phyloP scores from a whole-genome alignment of 2,888 invertebrate genomes.

The Rotaria socialis region DNA sequence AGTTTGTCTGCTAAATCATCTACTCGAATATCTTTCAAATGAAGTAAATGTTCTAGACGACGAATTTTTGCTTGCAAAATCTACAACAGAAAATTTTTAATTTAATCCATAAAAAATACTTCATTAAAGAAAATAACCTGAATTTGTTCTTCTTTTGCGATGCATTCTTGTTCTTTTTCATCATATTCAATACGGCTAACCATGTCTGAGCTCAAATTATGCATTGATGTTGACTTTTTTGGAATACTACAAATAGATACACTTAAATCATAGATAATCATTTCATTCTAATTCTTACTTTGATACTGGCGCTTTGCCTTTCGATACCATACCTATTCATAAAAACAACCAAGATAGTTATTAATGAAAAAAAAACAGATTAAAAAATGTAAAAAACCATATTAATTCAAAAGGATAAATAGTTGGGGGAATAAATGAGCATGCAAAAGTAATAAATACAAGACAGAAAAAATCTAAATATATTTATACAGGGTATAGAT shows the following conservation, averaged over 20 bases:
- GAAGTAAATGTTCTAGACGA: constrained; percentile 45
- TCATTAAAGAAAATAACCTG: background rate
- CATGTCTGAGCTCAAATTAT: background rate
- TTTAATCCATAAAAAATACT: background rate
- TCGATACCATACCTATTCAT: background rate
- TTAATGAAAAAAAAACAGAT: background rate
- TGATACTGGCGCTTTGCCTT: background rate
- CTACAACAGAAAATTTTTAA: background rate
- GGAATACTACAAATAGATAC: background rate
- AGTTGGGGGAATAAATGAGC: background rate
- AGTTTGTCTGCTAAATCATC: constrained; percentile 43
- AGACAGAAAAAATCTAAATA: background rate
- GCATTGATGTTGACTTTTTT: constrained; percentile 26
- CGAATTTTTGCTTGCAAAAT: constrained; percentile 45
- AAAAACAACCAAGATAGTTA: background rate
- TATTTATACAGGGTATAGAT: too few relatives aligned
- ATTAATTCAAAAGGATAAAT: background rate
- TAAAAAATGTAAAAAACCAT: background rate
- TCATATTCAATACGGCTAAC: constrained; percentile 33
- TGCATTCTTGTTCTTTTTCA: constrained; percentile 46
- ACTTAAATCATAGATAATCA: background rate
- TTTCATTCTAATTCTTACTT: background rate
- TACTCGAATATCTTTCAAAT: constrained; percentile 46
- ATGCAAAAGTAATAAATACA: background rate
- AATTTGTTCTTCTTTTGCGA: constrained; percentile 46